Conservation (phyloP, 2,797 vertebrate genomes). For the Macropodus opercularis region DNA sequence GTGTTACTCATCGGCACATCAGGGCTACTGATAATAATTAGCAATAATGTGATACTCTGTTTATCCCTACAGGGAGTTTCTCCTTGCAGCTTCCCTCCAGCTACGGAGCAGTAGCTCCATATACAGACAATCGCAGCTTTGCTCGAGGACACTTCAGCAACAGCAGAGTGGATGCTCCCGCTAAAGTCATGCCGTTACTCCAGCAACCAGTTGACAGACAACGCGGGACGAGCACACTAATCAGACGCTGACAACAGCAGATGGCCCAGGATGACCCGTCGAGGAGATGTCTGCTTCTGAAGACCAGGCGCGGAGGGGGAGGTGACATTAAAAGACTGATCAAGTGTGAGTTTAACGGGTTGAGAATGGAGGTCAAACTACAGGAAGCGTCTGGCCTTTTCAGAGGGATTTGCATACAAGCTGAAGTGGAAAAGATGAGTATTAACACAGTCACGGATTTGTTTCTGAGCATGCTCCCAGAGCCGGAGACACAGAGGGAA, state of each 20-base stretch:
- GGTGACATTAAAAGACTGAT: slow-evolving; percentile 10
- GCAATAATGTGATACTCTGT: slow-evolving; percentile 59
- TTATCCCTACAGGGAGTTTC: slow-evolving; percentile 53
- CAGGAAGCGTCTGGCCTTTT: slow-evolving; percentile 40
- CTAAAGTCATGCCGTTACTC: slow-evolving; percentile 28
- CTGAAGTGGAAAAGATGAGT: slow-evolving; percentile 14
- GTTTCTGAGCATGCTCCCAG: background rate
- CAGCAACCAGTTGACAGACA: slow-evolving; percentile 39
- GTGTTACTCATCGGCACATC: slow-evolving; percentile 66
- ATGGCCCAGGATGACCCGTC: slow-evolving; percentile 34
- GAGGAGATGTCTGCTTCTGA: slow-evolving; percentile 8
- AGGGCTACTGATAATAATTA: slow-evolving; percentile 64
- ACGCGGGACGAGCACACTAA: slow-evolving; percentile 25
- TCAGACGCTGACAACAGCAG: slow-evolving; percentile 41
- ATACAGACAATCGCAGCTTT: slow-evolving; percentile 23
- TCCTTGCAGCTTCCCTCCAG: slow-evolving; percentile 45
- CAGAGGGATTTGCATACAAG: background rate
- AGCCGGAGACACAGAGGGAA: background rate
- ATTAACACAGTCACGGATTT: background rate
- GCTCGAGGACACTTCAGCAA: slow-evolving; percentile 46
- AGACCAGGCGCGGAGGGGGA: slow-evolving; percentile 3
- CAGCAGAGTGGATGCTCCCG: slow-evolving; percentile 7
- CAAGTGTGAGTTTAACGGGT: slow-evolving; percentile 23
- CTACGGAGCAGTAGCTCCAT: slow-evolving; percentile 41
- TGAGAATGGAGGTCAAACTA: slow-evolving; percentile 28